A percentile compares a stretch with the other conserved stretches of the same genome.
Conservation (phyloP, 2,797 vertebrate genomes). For the Erethizon dorsatum region DNA sequence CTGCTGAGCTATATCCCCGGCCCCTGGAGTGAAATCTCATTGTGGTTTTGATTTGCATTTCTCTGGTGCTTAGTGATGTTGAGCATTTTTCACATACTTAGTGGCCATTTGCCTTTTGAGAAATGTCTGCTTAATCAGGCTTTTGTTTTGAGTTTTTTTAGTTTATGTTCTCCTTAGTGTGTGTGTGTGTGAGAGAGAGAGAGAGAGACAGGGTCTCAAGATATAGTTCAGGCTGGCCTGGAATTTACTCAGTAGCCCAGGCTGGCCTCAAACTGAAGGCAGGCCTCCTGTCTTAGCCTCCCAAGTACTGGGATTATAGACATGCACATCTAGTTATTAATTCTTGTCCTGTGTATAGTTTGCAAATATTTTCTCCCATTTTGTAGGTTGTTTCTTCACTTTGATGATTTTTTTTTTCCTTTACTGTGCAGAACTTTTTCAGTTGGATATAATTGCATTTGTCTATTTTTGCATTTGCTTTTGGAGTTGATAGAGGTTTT, state of each 20-base stretch:
- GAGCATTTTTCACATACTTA: background rate
- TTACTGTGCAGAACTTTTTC: background rate
- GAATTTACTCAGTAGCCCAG: too few species aligned
- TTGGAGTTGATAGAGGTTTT: background rate
- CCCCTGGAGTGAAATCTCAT: background rate
- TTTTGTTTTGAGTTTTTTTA: background rate
- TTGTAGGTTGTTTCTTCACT: background rate
- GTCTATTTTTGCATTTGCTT: background rate
- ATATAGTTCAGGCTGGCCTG: too few species aligned
- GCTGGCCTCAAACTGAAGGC: background rate
- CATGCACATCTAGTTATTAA: background rate
- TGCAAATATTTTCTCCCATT: background rate
- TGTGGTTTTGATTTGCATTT: background rate
- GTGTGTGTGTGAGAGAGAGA: background rate
- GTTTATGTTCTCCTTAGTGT: background rate
- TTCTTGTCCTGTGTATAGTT: background rate
- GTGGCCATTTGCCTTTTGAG: background rate
- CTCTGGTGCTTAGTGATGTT: background rate
- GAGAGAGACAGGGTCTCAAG: background rate
- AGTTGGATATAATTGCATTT: background rate
- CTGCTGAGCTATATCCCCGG: too few species aligned
- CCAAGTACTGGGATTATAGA: background rate
- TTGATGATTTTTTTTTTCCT: background rate
- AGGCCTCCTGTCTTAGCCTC: background rate
- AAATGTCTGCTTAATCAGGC: background rate